Evolutionary conservation across 2,888 invertebrate genomes (phyloP).

Genomic region (Acheta domesticus): DNA sequence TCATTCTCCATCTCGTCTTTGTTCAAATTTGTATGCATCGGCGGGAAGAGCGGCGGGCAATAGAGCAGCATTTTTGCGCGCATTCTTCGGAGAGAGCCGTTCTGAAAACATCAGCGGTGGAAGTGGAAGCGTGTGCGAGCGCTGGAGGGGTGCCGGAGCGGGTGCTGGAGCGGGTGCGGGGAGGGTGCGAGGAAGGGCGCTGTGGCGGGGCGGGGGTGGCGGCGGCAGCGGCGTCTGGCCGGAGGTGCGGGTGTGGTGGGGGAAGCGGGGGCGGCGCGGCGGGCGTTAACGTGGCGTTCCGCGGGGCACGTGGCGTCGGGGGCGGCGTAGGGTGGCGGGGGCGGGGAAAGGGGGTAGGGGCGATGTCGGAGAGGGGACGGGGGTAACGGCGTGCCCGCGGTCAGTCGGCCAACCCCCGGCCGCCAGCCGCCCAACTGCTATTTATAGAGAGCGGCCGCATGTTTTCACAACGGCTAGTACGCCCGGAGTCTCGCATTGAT

Average conservation of each 20-base stretch:
- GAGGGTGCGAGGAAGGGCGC: too few species aligned
- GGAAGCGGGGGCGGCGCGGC: not conserved
- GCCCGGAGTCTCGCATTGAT: constrained; percentile 25
- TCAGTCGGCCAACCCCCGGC: not conserved
- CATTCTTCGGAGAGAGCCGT: not conserved
- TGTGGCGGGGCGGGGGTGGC: too few species aligned
- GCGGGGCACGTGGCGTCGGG: not conserved
- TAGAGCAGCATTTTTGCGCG: not conserved
- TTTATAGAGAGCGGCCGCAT: not conserved
- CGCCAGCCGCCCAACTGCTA: not conserved
- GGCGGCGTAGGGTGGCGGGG: too few species aligned
- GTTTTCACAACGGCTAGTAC: not conserved
- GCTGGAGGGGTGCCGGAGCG: too few species aligned
- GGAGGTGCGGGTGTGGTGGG: not conserved
- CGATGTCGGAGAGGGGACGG: not conserved
- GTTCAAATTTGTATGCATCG: not conserved
- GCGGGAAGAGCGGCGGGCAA: not conserved
- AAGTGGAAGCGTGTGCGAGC: not conserved
- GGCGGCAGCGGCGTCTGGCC: not conserved
- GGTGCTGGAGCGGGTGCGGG: too few species aligned
- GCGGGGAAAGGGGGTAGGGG: too few species aligned
- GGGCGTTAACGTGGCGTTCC: not conserved
- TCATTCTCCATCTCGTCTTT: not conserved
- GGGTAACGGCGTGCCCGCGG: not conserved
- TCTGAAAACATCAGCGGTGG: not conserved